Conservation (phyloP, 2,888 invertebrate genomes). For the Anarsia innoxiella region DNA sequence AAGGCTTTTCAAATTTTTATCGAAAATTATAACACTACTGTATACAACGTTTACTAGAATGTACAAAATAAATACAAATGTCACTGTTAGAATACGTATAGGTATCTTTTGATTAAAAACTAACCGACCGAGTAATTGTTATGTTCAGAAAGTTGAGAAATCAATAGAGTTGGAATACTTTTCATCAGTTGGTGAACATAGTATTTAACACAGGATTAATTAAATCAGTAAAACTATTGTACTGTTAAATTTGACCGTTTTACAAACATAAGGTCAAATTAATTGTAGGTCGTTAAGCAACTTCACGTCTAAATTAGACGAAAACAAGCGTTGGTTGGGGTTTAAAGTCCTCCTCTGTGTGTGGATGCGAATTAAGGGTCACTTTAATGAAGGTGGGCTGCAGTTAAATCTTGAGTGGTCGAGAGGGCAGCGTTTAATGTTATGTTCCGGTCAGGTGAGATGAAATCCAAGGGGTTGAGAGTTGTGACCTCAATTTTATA, state of each 20-base stretch:
- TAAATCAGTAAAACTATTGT: background rate
- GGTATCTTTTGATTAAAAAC: too few relatives aligned
- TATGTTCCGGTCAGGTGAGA: background rate
- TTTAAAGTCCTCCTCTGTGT: background rate
- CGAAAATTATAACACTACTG: background rate
- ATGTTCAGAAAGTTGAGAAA: too few relatives aligned
- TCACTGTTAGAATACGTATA: too few relatives aligned
- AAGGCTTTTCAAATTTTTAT: background rate
- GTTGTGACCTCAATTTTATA: too few relatives aligned
- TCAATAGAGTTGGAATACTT: too few relatives aligned
- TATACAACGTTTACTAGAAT: background rate
- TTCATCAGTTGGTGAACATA: too few relatives aligned
- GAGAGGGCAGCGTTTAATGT: background rate
- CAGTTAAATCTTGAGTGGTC: conserved; percentile 1
- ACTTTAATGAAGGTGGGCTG: background rate
- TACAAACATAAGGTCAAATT: background rate
- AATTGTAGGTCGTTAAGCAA: background rate
- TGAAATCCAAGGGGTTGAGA: too few relatives aligned
- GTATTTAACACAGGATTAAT: background rate
- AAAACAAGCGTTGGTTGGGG: background rate
- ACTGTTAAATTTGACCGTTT: background rate
- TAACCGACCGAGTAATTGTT: too few relatives aligned
- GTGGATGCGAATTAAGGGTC: background rate
- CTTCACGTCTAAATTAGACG: background rate
- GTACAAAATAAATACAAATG: background rate